Base-by-base conservation (phyloP, 2,113 vertebrate species). In the Macroglossus sobrinus region DNA sequence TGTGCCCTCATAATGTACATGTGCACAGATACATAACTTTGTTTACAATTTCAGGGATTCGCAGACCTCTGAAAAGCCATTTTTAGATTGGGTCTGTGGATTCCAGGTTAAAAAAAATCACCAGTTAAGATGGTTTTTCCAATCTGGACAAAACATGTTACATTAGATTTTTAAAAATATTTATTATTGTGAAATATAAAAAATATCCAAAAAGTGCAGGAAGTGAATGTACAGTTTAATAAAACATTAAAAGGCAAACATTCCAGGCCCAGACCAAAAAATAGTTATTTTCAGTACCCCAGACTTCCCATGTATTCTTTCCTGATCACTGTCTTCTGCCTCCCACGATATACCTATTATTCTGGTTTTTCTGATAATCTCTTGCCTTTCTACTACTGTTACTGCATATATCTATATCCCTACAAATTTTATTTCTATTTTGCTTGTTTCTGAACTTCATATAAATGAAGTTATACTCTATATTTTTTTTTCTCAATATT, bases 141-240 rank as follows among this genome's bases (percentile, higher is more conserved):
- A 81, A 7, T 80, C 53, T 64, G 19, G 13, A 55, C 22, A 50
- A 78, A 75, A 74, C 4, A 69, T 45, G 6, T 92, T 86, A 92
- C 22, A 57, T 85, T 91, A 95, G 55, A 57, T 64, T 87, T 47
- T 78, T 18, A 21, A 81, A 45, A 91, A 63, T 16, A 71, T 69
- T 90, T 94, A 55, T 59, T 35, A 87, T 69, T 95, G 93, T 85
- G 45, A 93, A 94, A 45, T 64, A 45, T 55, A 78, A 45, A 82
- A 89, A 76, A 43, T 21, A 53, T 53, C 19, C 13, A 1, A 63
- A 84, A 93, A 71, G 8, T 80, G 0, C n/a, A 53, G 85, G 76
- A 93, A 90, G 43, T 13, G 78, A 80, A 66, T 57, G 5, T 68
- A 43, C 3, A 76, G 15, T 53, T 93, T 88, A 71, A 69, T 84